Conservation (phyloP, 2,888 invertebrate genomes). For the Sturmia bella region DNA sequence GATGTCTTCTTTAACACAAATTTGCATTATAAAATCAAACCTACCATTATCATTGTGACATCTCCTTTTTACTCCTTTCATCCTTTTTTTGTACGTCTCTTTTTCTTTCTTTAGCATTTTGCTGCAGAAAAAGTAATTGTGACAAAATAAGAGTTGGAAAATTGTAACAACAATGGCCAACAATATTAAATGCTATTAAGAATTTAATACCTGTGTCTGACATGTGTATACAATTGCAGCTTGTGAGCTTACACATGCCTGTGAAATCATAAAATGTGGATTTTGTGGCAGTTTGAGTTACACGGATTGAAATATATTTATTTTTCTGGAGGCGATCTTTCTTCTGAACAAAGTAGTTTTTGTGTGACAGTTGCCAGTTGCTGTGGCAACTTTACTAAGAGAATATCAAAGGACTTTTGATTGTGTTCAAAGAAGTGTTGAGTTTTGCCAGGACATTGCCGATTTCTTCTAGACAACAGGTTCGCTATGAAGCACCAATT, state of each 20-base stretch:
- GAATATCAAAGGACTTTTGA: too few species aligned
- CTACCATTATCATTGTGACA: slow-evolving; percentile 44
- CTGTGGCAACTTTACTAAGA: too few species aligned
- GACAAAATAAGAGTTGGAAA: slow-evolving; percentile 11
- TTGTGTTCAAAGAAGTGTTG: too few species aligned
- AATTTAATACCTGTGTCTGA: slow-evolving; percentile 78
- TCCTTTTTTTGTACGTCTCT: background rate
- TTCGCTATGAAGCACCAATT: too few species aligned
- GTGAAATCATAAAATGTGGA: background rate
- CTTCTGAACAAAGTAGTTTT: too few species aligned
- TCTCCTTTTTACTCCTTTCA: background rate
- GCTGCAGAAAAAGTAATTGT: slow-evolving; percentile 7
- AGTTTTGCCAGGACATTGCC: too few species aligned
- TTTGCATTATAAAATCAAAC: slow-evolving; percentile 33
- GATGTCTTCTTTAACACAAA: slow-evolving; percentile 28
- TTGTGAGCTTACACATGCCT: background rate
- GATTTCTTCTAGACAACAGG: too few species aligned
- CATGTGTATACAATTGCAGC: slow-evolving; percentile 74
- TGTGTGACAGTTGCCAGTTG: too few species aligned
- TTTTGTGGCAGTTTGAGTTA: background rate
- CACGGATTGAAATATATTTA: too few species aligned
- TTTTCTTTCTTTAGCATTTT: background rate
- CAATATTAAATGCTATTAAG: slow-evolving; percentile 72
- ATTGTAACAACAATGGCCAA: slow-evolving; percentile 46
- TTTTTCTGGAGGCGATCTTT: too few species aligned